A percentile compares a stretch with the other conserved stretches of the same genome.
Evolutionary conservation across 2,888 invertebrate genomes (phyloP).

Genomic region (Netelia virgata): DNA sequence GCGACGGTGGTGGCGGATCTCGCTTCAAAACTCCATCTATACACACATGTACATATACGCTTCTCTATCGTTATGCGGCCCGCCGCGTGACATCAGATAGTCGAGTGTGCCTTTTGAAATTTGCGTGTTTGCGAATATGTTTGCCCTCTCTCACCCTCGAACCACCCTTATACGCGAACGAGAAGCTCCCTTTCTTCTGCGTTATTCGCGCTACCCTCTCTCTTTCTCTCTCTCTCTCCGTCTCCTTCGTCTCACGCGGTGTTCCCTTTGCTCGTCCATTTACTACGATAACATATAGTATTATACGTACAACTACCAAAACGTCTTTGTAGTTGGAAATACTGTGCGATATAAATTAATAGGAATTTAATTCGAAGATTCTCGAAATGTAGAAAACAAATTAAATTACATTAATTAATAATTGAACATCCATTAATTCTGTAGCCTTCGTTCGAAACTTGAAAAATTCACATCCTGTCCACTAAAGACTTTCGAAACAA

Average conservation of each 20-base stretch:
- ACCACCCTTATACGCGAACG: slow-evolving; percentile 1
- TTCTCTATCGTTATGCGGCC: slow-evolving; percentile 77
- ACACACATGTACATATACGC: slow-evolving; percentile 11
- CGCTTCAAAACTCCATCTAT: slow-evolving; percentile 43
- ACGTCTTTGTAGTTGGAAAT: not conserved
- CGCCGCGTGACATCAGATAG: slow-evolving; percentile 81
- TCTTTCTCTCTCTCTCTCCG: slow-evolving; percentile 21
- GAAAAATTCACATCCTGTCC: too few species aligned
- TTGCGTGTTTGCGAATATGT: slow-evolving; percentile 84
- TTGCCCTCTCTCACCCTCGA: slow-evolving; percentile 68
- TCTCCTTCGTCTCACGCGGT: slow-evolving; percentile 70
- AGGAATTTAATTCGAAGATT: not conserved
- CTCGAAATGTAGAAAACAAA: not conserved
- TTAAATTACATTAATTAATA: not conserved
- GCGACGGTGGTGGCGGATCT: slow-evolving; percentile 45
- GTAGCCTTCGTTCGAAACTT: too few species aligned
- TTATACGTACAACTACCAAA: not conserved
- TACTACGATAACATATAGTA: slow-evolving; percentile 21
- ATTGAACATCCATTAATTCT: not conserved
- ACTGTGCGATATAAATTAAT: not conserved
- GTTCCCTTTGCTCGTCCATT: slow-evolving; percentile 65
- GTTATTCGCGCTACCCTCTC: not conserved
- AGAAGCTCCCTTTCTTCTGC: slow-evolving; percentile 8
- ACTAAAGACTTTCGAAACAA: too few species aligned
- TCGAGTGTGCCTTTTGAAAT: slow-evolving; percentile 85